Conservation (phyloP, 2,113 vertebrate genomes). For the Clinocottus analis region DNA sequence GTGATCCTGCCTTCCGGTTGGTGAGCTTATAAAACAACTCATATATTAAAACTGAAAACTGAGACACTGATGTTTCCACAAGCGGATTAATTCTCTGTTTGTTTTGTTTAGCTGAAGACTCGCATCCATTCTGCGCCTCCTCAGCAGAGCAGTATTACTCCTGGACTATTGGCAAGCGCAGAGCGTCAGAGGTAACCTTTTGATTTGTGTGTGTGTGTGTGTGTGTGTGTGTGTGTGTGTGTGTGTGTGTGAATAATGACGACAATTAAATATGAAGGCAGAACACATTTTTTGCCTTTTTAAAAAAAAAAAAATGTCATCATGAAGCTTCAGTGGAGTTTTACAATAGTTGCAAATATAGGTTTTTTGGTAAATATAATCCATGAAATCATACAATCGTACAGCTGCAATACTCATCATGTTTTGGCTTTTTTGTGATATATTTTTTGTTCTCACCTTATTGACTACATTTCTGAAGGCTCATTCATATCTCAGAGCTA, state of each 20-base stretch:
- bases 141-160: slow-evolving; percentile 95
- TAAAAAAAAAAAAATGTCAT: not conserved
- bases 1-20: slow-evolving; percentile 39
- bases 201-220: not conserved
- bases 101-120: slow-evolving; percentile 86
- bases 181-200: slow-evolving; percentile 92
- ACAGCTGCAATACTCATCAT: not conserved
- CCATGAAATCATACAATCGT: not conserved
- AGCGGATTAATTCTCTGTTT: slow-evolving; percentile 12
- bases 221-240: too few species aligned
- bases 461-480: not conserved
- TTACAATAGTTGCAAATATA: not conserved
- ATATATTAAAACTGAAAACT: not conserved
- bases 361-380: not conserved
- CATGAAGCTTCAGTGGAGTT: not conserved
- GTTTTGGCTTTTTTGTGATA: not conserved
- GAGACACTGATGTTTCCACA: not conserved
- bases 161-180: slow-evolving; percentile 98
- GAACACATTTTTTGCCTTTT: not conserved
- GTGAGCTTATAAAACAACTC: not conserved
- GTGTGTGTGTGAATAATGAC: not conserved
- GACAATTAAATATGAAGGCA: not conserved
- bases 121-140: slow-evolving; percentile 91
- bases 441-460: not conserved
- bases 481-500: slow-evolving; percentile 16